Conservation (phyloP, 37 sponge, comb jelly and placozoan species). For the Halichondria panicea region DNA sequence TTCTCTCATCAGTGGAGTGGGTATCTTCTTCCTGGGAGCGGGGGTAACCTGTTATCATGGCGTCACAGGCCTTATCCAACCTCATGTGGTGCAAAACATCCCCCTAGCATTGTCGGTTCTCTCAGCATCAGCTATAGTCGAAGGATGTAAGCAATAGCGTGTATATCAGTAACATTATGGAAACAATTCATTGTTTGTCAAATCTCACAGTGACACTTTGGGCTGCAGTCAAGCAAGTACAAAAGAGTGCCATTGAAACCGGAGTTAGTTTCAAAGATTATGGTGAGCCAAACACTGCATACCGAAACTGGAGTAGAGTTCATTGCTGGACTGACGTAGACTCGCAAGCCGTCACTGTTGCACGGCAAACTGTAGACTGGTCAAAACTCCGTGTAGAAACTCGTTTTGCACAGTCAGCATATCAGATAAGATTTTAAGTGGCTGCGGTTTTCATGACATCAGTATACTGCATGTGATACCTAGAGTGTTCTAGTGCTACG, state of each 20-base stretch:
- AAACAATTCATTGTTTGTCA: background rate
- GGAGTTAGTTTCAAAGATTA: conserved; percentile 84
- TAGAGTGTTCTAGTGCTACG: too few relatives aligned
- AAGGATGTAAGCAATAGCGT: conserved; percentile 54
- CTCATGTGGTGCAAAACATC: conserved; percentile 75
- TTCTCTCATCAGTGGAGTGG: conserved; percentile 95
- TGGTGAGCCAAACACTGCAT: conserved; percentile 73
- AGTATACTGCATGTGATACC: too few relatives aligned
- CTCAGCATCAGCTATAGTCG: conserved; percentile 78
- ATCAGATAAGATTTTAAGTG: too few relatives aligned
- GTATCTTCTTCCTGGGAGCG: conserved; percentile 96
- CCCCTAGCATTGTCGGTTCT: conserved; percentile 81
- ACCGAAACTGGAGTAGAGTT: too few relatives aligned
- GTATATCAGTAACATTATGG: background rate
- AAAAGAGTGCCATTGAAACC: conserved; percentile 68
- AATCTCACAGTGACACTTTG: conserved; percentile 62
- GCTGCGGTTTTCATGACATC: too few relatives aligned
- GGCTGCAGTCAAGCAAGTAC: conserved; percentile 82
- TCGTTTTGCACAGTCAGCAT: too few relatives aligned
- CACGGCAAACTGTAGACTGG: too few relatives aligned
- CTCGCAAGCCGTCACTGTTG: too few relatives aligned
- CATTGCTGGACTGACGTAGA: too few relatives aligned
- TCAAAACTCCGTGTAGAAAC: too few relatives aligned
- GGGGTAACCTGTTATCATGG: conserved; percentile 95
- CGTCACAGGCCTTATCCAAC: conserved; percentile 71